Conservation (phyloP, 2,888 invertebrate genomes). For the Andrena camellia region DNA sequence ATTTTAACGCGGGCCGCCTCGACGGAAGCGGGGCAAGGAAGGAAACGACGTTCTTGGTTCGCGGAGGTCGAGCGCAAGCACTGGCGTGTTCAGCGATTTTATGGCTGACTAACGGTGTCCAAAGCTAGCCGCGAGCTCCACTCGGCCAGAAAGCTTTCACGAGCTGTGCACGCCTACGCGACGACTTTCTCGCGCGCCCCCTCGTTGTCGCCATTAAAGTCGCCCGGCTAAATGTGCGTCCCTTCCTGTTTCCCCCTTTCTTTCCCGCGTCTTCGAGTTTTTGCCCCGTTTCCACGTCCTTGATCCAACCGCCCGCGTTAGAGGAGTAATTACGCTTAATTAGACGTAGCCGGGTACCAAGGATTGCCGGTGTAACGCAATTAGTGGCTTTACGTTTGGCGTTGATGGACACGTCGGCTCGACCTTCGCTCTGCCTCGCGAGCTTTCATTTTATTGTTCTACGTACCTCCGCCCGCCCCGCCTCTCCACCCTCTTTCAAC, state of each 20-base stretch:
- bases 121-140: slow-evolving; percentile 44
- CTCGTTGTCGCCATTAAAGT: neutral
- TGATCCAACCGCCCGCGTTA: neutral
- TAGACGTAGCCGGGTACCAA: slow-evolving; percentile 6
- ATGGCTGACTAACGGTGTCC: slow-evolving; percentile 60
- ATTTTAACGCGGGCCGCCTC: slow-evolving; percentile 17
- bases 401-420: slow-evolving; percentile 13
- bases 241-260: neutral
- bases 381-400: slow-evolving; percentile 39
- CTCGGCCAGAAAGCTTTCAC: slow-evolving; percentile 56
- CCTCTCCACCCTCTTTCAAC: neutral
- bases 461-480: slow-evolving; percentile 14
- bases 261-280: neutral
- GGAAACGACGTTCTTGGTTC: neutral
- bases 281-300: neutral
- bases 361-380: slow-evolving; percentile 43
- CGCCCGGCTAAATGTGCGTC: neutral
- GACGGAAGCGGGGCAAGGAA: neutral
- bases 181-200: neutral
- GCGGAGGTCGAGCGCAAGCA: slow-evolving; percentile 8
- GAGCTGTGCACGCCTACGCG: slow-evolving; percentile 23
- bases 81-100: slow-evolving; percentile 48
- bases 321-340: slow-evolving; percentile 42
- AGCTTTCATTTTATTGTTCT: slow-evolving; percentile 41
- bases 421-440: slow-evolving; percentile 29